Percentiles rank a stretch among this genome's conserved stretches.
Conservation (phyloP, 2,797 vertebrate species). For the Apogon talboti region DNA sequence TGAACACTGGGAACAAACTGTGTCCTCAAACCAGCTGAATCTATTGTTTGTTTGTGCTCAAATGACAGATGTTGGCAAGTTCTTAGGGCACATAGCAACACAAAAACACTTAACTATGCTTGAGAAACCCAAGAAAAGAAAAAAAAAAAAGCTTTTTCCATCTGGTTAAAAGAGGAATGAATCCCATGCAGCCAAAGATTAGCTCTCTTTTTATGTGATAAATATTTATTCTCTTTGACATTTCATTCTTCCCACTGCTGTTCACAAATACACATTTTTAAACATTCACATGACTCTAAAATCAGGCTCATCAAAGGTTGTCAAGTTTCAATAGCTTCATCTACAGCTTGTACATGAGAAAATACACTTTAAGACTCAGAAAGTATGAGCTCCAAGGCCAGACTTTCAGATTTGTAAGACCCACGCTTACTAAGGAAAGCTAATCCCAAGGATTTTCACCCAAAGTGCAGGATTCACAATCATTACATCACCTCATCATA, state of each 20-base stretch:
- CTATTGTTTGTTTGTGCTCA: background rate
- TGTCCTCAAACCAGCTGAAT: background rate
- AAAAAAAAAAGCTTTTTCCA: background rate
- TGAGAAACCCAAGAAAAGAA: background rate
- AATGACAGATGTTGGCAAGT: slow-evolving; percentile 18
- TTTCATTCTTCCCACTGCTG: background rate
- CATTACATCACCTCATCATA: background rate
- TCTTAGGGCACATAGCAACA: slow-evolving; percentile 2
- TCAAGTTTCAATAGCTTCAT: slow-evolving; percentile 9
- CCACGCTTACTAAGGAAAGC: background rate
- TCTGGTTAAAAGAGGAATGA: background rate
- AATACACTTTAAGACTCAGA: slow-evolving; percentile 26
- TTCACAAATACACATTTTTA: slow-evolving; percentile 11
- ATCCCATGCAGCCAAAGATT: background rate
- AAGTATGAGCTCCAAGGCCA: slow-evolving; percentile 5
- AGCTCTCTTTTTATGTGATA: background rate
- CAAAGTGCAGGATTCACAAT: slow-evolving; percentile 36
- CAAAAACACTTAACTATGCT: slow-evolving; percentile 17
- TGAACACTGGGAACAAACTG: slow-evolving; percentile 4
- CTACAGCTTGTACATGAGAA: background rate
- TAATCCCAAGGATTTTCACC: background rate
- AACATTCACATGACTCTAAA: slow-evolving; percentile 14
- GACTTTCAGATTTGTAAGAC: background rate
- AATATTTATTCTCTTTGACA: slow-evolving; percentile 40
- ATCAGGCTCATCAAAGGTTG: slow-evolving; percentile 5